Percentiles rank a stretch among this genome's conserved stretches.
phyloP scores from a whole-genome alignment of 92 coral and sea anemone species.

The Porites rus region DNA sequence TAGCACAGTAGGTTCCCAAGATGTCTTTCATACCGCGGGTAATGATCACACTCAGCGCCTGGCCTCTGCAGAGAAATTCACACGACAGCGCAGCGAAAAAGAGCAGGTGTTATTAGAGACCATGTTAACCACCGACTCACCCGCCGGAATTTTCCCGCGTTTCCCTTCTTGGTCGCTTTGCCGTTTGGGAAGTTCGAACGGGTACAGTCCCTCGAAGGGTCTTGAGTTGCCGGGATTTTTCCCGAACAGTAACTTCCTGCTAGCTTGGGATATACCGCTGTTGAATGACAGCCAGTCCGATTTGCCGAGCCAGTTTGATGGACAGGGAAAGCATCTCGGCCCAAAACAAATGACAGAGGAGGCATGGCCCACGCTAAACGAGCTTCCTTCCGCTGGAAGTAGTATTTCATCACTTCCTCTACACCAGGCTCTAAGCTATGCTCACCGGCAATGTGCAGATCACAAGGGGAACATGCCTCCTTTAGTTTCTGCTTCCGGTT shows the following conservation, averaged over 20 bases:
- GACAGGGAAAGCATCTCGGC: conserved; percentile 89
- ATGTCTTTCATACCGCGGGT: conserved; percentile 66
- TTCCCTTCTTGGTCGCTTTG: conserved; percentile 98
- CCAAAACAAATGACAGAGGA: conserved; percentile 85
- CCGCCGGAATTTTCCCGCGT: conserved; percentile 82
- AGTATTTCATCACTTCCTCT: conserved; percentile 89
- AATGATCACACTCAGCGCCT: conserved; percentile 64
- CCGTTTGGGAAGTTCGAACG: conserved; percentile 88
- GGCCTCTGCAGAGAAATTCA: conserved; percentile 18
- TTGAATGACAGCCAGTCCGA: conserved; percentile 86
- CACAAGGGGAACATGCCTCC: conserved; percentile 70
- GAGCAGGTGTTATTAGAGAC: conserved; percentile 84
- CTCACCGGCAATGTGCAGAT: conserved; percentile 89
- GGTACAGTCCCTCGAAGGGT: conserved; percentile 92
- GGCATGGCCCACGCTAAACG: conserved; percentile 99
- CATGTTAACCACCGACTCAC: conserved; percentile 91
- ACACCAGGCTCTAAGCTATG: conserved; percentile 91
- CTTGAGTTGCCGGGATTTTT: conserved; percentile 98
- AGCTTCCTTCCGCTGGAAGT: conserved; percentile 85
- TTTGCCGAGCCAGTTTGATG: conserved; percentile 91
- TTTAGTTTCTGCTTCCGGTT: conserved; percentile 53
- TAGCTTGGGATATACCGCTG: conserved; percentile 99
- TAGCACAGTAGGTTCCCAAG: conserved; percentile 88
- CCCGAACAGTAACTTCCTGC: conserved; percentile 93
- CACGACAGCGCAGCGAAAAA: conserved; percentile 55